phyloP scores from a whole-genome alignment of 2,113 vertebrate genomes.

The Lanius collurio region DNA sequence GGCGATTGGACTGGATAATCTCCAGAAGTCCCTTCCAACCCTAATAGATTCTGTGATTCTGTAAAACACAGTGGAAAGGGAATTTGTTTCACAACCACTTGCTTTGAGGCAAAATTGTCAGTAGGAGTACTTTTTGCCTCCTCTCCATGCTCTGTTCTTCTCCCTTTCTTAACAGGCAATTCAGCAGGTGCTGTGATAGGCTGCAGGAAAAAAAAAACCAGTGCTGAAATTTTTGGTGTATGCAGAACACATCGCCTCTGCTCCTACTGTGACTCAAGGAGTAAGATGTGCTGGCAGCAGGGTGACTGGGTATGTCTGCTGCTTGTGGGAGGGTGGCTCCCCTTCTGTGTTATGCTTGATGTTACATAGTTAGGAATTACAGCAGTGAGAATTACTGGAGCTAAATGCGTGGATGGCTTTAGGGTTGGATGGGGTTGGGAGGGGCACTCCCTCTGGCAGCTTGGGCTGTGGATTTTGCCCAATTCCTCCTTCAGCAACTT shows the following conservation, averaged over 20 bases:
- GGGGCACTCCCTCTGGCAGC: too few species aligned
- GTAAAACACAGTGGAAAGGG: background rate
- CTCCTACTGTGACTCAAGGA: background rate
- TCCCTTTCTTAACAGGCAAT: background rate
- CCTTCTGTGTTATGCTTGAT: background rate
- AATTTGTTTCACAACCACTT: background rate
- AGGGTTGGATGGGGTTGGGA: accelerated
- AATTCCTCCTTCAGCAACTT: background rate
- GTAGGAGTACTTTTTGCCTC: background rate
- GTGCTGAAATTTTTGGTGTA: background rate
- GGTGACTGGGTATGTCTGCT: background rate
- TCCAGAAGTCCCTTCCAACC: background rate
- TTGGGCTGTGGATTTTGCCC: background rate
- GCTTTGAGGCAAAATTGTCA: background rate
- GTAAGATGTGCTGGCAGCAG: background rate
- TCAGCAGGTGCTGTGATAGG: too few species aligned
- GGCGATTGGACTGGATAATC: background rate
- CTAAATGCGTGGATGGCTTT: accelerated
- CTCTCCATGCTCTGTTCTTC: background rate
- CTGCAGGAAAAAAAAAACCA: background rate
- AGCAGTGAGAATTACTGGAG: background rate
- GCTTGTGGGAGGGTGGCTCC: background rate
- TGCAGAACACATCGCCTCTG: background rate
- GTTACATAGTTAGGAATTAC: background rate
- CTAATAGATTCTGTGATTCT: background rate